A percentile compares a stretch with the other conserved stretches of the same genome.
Conservation (phyloP, 2,888 invertebrate species). For the Scrobipalpa costella region DNA sequence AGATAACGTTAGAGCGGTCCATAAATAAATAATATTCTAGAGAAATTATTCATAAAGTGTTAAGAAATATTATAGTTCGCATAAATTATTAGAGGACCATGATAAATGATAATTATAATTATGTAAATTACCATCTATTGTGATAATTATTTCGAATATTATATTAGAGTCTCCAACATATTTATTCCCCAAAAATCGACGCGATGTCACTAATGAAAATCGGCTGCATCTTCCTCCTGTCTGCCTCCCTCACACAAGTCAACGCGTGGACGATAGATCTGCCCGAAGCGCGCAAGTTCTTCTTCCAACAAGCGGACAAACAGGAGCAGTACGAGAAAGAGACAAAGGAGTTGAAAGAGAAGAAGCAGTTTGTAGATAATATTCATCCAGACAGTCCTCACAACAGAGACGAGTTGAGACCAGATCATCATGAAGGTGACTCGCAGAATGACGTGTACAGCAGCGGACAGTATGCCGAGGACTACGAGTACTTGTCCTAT, state of each 20-base stretch:
- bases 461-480: slow-evolving; percentile 48
- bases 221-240: slow-evolving; percentile 35
- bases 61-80: not conserved
- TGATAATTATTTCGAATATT: not conserved
- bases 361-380: slow-evolving; percentile 44
- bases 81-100: not conserved
- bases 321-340: slow-evolving; percentile 31
- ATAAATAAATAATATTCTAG: not conserved
- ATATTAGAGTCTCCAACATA: not conserved
- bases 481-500: slow-evolving; percentile 54
- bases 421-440: not conserved
- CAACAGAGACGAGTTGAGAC: slow-evolving; percentile 33
- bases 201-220: not conserved
- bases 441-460: slow-evolving; percentile 39
- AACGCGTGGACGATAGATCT: slow-evolving; percentile 67
- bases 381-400: slow-evolving; percentile 50
- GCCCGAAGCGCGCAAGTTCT: slow-evolving; percentile 57
- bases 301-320: slow-evolving; percentile 46
- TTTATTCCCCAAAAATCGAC: not conserved
- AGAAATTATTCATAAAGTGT: not conserved
- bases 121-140: slow-evolving; percentile 5
- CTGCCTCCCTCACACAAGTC: slow-evolving; percentile 47
- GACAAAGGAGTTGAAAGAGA: slow-evolving; percentile 33
- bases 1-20: slow-evolving; percentile 8
- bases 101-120: not conserved